Base-by-base conservation (phyloP, 2,888 invertebrate genomes). In the Ennomos fuscantarius region DNA sequence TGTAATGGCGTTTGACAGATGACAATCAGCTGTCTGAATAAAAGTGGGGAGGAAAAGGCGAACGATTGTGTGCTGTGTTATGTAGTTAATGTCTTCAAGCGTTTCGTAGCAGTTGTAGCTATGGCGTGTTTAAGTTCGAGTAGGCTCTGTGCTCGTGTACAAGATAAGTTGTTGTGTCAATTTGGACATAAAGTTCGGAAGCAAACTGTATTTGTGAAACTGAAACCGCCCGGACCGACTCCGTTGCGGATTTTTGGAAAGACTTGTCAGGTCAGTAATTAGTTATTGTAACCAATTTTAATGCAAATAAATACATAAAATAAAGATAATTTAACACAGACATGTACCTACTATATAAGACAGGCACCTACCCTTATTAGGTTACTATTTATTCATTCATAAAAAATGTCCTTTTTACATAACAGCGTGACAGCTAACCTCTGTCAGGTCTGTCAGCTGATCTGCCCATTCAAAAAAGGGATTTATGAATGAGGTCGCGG, bases 101-200 rank as follows among this genome's bases (percentile, higher is more conserved):
- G 89, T 87, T 89, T 94, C 94, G 95, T 93, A 94, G 93, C 94
- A 94, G 95, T 95, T 93, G 94, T 94, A 93, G 94, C 95, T 94
- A 96, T 96, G 96, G 96, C 96, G 94, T 95, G 95, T 94, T 93
- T 95, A 94, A 95, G 95, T 93, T 95, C 95, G 93, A 95, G 95
- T 94, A 94, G 95, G 94, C 94, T 96, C 91, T 96, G 95, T 95
- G 95, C 94, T 93, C 95, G 95, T 93, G 95, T 95, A 87, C 94
- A 94, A 86, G 95, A 95, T 93, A 95, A 95, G 94, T 93, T 93
- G 87, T 92, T 96, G 95, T 96, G 95, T 94, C 95, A 95, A 94
- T 95, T 95, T 87, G 94, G 95, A 93, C 94, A 94, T 89, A 94
- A 92, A 89, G 93, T 94, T 91, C 93, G 94, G 81, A 94, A 94